Evolutionary conservation across 2,113 vertebrate species (phyloP).

Genomic region (Lampris megalopsis): DNA sequence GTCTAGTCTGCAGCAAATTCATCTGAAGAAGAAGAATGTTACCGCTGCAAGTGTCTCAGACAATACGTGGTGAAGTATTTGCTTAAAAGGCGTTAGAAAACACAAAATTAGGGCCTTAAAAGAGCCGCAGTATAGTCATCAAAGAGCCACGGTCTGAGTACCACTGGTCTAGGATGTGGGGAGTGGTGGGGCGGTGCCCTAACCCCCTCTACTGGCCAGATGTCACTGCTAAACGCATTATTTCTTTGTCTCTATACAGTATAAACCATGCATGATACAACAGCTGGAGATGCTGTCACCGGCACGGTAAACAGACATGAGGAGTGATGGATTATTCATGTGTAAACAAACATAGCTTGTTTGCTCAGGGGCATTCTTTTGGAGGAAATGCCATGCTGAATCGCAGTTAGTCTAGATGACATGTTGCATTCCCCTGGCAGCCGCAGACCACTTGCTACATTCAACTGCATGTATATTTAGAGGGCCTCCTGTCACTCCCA

Average conservation of each 20-base stretch:
- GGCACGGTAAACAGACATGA: conserved; percentile 37
- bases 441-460: conserved; percentile 29
- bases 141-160: too few species aligned
- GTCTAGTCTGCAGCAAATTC: too few species aligned
- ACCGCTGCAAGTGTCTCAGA: too few species aligned
- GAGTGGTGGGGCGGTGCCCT: too few species aligned
- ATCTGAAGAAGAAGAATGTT: too few species aligned
- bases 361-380: conserved; percentile 65
- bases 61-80: too few species aligned
- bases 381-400: conserved; percentile 66
- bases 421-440: conserved; percentile 57
- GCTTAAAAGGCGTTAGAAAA: too few species aligned
- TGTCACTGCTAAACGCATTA: neutral
- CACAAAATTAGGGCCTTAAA: too few species aligned
- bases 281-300: conserved; percentile 44
- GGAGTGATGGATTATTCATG: conserved; percentile 71
- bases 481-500: conserved; percentile 35
- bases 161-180: too few species aligned
- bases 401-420: conserved; percentile 52
- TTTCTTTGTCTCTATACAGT: conserved; percentile 10
- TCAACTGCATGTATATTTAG: conserved; percentile 45
- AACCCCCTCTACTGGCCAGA: too few species aligned
- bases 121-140: too few species aligned
- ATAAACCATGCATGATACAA: conserved; percentile 45
- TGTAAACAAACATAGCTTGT: conserved; percentile 70